Evolutionary conservation across 2,797 vertebrate species (phyloP).

Genomic region (Helostoma temminkii): DNA sequence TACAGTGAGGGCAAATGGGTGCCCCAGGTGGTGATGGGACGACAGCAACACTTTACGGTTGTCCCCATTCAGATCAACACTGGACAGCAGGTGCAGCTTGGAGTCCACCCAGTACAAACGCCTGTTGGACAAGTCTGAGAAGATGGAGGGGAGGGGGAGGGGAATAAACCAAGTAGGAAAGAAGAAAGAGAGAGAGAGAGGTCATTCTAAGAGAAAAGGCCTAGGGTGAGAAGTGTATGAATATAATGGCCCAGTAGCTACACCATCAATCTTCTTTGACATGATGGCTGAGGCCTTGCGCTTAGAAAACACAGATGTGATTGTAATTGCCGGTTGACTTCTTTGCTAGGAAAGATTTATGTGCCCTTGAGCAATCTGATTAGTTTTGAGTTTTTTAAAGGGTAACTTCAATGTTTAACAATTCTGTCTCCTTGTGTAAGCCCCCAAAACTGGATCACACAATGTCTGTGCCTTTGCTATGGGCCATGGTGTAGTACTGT

Average conservation of each 20-base stretch:
- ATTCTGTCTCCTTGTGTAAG: slow-evolving; percentile 11
- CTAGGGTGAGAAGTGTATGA: slow-evolving; percentile 70
- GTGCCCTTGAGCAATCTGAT: slow-evolving; percentile 71
- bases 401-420: slow-evolving; percentile 24
- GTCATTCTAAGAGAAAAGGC: slow-evolving; percentile 67
- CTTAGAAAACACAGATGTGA: slow-evolving; percentile 73
- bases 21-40: slow-evolving; percentile 91
- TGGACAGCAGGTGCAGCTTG: slow-evolving; percentile 96
- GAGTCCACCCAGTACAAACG: slow-evolving; percentile 99
- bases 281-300: slow-evolving; percentile 49
- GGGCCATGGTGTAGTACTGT: neutral
- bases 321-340: slow-evolving; percentile 72
- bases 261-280: slow-evolving; percentile 78
- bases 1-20: slow-evolving; percentile 95
- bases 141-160: slow-evolving; percentile 8
- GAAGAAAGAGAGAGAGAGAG: slow-evolving; percentile 39
- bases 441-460: neutral
- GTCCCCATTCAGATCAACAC: slow-evolving; percentile 93
- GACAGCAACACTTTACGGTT: slow-evolving; percentile 94
- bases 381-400: slow-evolving; percentile 56
- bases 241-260: slow-evolving; percentile 66
- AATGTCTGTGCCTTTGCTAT: neutral
- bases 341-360: slow-evolving; percentile 36
- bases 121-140: slow-evolving; percentile 92
- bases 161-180: slow-evolving; percentile 26